Evolutionary conservation across 2,888 invertebrate genomes (phyloP).

Genomic region (Trimorus sp.): DNA sequence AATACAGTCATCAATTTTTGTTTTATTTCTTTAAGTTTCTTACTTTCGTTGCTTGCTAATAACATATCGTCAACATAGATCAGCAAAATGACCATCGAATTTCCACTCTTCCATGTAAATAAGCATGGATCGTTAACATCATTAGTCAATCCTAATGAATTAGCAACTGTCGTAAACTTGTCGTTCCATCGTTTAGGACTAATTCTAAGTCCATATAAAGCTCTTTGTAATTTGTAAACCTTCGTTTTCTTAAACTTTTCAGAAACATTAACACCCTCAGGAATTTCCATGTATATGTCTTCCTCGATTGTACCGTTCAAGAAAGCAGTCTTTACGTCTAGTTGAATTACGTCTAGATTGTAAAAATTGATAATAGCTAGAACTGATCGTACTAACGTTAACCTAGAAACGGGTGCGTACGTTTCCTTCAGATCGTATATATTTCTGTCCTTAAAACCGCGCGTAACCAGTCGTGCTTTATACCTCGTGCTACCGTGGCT

Average conservation of each 20-base stretch:
- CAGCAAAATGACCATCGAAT: constrained; percentile 64
- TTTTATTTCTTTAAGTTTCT: constrained; percentile 60
- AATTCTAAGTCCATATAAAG: constrained; percentile 16
- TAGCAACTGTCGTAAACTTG: constrained; percentile 16
- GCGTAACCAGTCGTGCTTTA: constrained; percentile 43
- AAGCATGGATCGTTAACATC: constrained; percentile 64
- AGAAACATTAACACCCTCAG: constrained; percentile 16
- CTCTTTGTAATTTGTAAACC: constrained; percentile 2
- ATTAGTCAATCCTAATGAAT: constrained; percentile 57
- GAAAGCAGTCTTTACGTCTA: constrained; percentile 53
- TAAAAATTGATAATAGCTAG: constrained; percentile 49
- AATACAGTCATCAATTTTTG: constrained; percentile 57
- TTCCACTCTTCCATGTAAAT: constrained; percentile 64
- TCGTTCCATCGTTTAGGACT: constrained; percentile 20
- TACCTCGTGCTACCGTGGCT: constrained; percentile 14
- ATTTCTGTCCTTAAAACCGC: constrained; percentile 58
- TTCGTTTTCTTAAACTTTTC: constrained; percentile 15
- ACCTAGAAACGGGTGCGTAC: constrained; percentile 46
- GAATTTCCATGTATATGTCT: constrained; percentile 25
- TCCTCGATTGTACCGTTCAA: constrained; percentile 41
- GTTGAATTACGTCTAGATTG: constrained; percentile 23
- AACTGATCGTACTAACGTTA: constrained; percentile 43
- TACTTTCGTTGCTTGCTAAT: constrained; percentile 59
- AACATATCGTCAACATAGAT: constrained; percentile 50
- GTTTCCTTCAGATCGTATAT: constrained; percentile 51